phyloP scores from a whole-genome alignment of 2,797 vertebrate genomes.

The Coregonus suidteri region DNA sequence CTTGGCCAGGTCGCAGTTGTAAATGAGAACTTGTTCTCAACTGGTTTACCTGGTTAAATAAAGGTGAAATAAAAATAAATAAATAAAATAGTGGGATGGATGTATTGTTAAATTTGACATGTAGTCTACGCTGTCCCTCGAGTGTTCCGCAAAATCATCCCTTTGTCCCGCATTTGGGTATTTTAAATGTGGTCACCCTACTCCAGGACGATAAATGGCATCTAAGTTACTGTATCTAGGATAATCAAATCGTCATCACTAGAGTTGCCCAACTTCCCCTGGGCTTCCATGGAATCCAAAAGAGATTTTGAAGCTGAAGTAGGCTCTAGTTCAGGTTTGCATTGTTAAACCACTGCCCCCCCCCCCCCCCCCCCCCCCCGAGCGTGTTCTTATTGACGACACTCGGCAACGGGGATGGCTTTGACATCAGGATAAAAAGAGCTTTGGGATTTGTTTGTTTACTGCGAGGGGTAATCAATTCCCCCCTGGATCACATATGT shows the following conservation, averaged over 20 bases:
- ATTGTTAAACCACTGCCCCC: not conserved
- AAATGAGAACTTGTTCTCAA: no score
- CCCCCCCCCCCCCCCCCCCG: no score
- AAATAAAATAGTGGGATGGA: no score
- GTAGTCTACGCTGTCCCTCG: no score
- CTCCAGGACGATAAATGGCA: not conserved
- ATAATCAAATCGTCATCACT: not conserved
- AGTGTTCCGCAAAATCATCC: no score
- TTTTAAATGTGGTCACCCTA: not conserved
- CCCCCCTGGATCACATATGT: constrained; percentile 30
- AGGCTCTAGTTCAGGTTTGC: not conserved
- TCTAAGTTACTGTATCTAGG: not conserved
- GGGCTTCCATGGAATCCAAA: not conserved
- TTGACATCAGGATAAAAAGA: constrained; percentile 24
- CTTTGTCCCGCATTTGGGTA: no score
- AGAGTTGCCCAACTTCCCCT: not conserved
- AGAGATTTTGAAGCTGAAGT: not conserved
- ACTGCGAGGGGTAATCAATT: constrained; percentile 60
- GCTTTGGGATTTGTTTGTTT: constrained; percentile 39
- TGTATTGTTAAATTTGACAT: no score
- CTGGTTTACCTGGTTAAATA: no score
- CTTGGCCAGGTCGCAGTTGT: no score
- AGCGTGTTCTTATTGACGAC: not conserved
- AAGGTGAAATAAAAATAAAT: no score
- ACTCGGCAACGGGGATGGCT: not conserved